A percentile compares a stretch with the other conserved stretches of the same genome.
These are phyloP conservation scores for Neoaliturus tenellus DNA, from an alignment of 2,888 invertebrate genomes.

Conservation along the genomic window DNA sequence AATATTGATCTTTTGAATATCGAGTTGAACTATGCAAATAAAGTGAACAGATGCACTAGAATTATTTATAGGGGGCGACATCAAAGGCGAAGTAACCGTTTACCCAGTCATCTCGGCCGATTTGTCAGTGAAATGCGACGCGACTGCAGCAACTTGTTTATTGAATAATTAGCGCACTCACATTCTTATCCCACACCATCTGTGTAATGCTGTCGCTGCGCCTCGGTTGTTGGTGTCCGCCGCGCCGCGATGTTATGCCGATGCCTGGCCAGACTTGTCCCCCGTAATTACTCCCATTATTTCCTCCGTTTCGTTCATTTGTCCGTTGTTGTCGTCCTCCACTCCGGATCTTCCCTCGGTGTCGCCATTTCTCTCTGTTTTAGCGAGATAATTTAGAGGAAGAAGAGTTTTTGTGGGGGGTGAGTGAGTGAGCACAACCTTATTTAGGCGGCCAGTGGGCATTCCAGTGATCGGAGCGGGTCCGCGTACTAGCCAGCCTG, in stretches of 20 bases:
- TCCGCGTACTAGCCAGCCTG: slow-evolving; percentile 35
- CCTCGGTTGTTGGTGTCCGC: background rate
- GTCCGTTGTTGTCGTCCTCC: background rate
- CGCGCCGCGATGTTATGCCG: background rate
- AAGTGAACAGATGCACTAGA: too few species aligned
- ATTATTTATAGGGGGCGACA: too few species aligned
- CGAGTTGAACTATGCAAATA: too few species aligned
- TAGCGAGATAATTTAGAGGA: slow-evolving; percentile 30
- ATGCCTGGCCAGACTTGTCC: slow-evolving; percentile 1
- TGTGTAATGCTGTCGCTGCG: background rate
- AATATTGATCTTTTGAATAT: too few species aligned
- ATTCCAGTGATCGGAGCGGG: slow-evolving; percentile 26
- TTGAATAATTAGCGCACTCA: slow-evolving; percentile 20
- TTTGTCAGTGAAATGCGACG: background rate
- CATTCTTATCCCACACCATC: slow-evolving; percentile 15
- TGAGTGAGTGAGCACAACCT: slow-evolving; percentile 30
- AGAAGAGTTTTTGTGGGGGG: slow-evolving; percentile 18
- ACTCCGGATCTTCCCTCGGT: background rate
- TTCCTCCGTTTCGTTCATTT: background rate
- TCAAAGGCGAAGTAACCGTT: background rate
- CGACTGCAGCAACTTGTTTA: background rate
- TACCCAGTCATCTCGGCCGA: background rate
- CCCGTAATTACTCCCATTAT: background rate
- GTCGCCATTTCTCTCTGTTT: slow-evolving; percentile 23
- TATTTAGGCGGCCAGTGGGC: slow-evolving; percentile 46